Conservation (phyloP, 2,888 invertebrate species). For the Dicranocentrus wangi region DNA sequence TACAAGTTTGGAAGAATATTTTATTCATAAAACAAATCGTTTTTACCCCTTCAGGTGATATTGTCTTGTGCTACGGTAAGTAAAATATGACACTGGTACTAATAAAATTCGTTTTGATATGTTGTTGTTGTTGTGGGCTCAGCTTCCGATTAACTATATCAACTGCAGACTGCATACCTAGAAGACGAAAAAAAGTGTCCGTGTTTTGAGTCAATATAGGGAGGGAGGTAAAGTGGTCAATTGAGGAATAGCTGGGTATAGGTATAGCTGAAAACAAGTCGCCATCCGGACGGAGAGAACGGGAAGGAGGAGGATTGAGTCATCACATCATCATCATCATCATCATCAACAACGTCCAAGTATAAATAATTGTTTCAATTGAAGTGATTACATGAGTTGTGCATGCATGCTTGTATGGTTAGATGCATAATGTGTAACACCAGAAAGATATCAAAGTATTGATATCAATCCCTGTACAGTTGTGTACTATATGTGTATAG, state of each 20-base stretch:
- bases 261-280: constrained; percentile 47
- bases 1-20: constrained; percentile 22
- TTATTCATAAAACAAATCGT: constrained; percentile 40
- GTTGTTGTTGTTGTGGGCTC: not conserved
- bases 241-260: constrained; percentile 3
- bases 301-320: constrained; percentile 54
- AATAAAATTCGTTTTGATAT: no score
- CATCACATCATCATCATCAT: constrained; percentile 49
- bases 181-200: constrained; percentile 32
- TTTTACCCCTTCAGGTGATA: constrained; percentile 48
- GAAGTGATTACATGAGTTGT: constrained; percentile 52
- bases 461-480: not conserved
- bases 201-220: constrained; percentile 51
- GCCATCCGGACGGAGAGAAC: constrained; percentile 53
- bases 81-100: not conserved
- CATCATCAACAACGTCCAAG: constrained; percentile 37
- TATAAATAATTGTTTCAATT: constrained; percentile 61
- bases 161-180: no score
- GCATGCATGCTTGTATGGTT: constrained; percentile 13
- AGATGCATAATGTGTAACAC: no score
- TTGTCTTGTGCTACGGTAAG: constrained; percentile 25
- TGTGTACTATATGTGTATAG: not conserved
- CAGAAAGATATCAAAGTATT: no score
- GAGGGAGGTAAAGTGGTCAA: constrained; percentile 35
- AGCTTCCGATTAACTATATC: constrained; percentile 49